Evolutionary conservation across 2,797 vertebrate species (phyloP).

Genomic region (Acestrorhynchus altus): DNA sequence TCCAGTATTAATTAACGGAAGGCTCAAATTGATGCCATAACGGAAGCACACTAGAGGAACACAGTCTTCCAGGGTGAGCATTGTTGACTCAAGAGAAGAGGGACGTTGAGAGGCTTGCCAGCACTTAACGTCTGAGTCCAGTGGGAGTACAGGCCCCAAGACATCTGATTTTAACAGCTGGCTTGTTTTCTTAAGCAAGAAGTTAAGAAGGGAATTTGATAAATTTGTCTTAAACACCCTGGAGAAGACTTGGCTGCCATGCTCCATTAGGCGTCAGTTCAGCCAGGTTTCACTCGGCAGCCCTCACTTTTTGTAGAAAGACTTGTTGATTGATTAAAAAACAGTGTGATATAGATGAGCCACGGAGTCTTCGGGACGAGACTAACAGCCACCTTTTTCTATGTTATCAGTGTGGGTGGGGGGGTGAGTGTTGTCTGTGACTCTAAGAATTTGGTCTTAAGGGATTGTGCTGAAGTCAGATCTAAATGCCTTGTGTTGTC

Average conservation of each 20-base stretch:
- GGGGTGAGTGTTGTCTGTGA: conserved; percentile 12
- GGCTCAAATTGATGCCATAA: conserved; percentile 32
- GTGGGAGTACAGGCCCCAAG: conserved; percentile 58
- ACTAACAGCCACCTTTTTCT: conserved; percentile 4
- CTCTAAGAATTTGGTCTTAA: conserved; percentile 5
- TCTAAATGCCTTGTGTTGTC: background rate
- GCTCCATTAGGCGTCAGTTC: conserved; percentile 60
- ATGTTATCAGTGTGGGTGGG: conserved; percentile 37
- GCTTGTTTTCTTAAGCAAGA: conserved; percentile 64
- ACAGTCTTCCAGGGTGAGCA: conserved; percentile 26
- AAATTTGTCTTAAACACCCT: conserved; percentile 60
- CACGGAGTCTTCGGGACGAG: conserved; percentile 9
- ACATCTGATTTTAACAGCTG: conserved; percentile 56
- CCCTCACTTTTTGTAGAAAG: conserved; percentile 38
- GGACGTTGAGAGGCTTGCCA: conserved; percentile 48
- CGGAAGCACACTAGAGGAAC: conserved; percentile 20
- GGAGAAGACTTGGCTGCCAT: conserved; percentile 61
- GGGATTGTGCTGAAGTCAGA: background rate
- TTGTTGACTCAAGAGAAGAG: conserved; percentile 39
- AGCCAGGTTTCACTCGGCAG: conserved; percentile 58
- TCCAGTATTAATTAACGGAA: conserved; percentile 29
- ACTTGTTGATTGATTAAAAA: conserved; percentile 35
- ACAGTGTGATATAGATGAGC: conserved; percentile 23
- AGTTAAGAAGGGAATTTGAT: conserved; percentile 63
- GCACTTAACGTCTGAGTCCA: conserved; percentile 53